phyloP scores from a whole-genome alignment of 2,113 vertebrate species.

The Dipodomys spectabilis region DNA sequence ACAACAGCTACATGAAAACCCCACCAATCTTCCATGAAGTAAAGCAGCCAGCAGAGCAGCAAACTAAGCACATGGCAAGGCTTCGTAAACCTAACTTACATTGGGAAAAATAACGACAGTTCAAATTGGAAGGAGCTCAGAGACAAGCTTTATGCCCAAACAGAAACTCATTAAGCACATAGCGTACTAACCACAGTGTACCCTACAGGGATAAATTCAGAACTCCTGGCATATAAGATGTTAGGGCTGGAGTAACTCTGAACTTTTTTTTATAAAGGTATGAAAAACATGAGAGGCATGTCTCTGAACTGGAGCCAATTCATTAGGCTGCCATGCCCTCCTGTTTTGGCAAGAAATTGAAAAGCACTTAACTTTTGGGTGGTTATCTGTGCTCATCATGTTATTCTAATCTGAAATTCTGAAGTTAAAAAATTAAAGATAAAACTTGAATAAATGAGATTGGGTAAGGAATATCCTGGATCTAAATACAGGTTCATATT shows the following conservation, averaged over 20 bases:
- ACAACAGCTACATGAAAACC: constrained; percentile 41
- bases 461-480: constrained; percentile 5
- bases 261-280: constrained; percentile 64
- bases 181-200: constrained; percentile 63
- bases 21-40: constrained; percentile 63
- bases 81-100: constrained; percentile 48
- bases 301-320: constrained; percentile 63
- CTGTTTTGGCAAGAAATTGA: constrained; percentile 68
- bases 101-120: constrained; percentile 54
- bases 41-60: constrained; percentile 2
- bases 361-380: constrained; percentile 49
- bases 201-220: constrained; percentile 64
- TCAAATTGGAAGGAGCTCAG: constrained; percentile 58
- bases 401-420: constrained; percentile 51
- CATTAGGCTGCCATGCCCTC: constrained; percentile 58
- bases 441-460: constrained; percentile 44
- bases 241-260: constrained; percentile 62
- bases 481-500: constrained; percentile 32
- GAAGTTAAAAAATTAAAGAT: constrained; percentile 58
- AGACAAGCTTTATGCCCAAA: constrained; percentile 62
- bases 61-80: constrained; percentile 15
- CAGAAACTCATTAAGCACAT: constrained; percentile 67
- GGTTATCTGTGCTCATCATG: constrained; percentile 66
- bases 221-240: constrained; percentile 62
- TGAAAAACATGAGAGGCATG: constrained; percentile 71